Base-by-base conservation (phyloP, 2,888 invertebrate species). In the Creontiades dilutus region DNA sequence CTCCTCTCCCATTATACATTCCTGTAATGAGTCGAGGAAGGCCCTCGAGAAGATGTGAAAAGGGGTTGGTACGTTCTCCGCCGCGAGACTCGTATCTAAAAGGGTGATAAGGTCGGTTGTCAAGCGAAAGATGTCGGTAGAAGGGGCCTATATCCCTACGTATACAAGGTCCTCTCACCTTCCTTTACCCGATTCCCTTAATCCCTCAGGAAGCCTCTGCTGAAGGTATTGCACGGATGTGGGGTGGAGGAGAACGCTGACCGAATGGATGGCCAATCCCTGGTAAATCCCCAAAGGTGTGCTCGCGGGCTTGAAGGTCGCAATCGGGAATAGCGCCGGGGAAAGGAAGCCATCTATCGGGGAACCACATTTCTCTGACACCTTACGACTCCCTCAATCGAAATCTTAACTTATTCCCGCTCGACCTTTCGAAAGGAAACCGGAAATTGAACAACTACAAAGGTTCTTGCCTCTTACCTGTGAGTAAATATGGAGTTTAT, bases 41-140 rank as follows among this genome's bases (percentile, higher is more conserved):
- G 52, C 11, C 52, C 68, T 68, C 19, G 68, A 68, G 68, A 68
- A 68, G 68, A 9, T 12, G 68, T 68, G 68, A 68, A 68, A 27
- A 68, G 68, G 68, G 68, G 68, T 37, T 19, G 16, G 19, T 23
- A 23, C 68, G 23, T 12, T 4, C 52, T 52, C 3, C 52, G 12
- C 46, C 3, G 14, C 37, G 81, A 48, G 52, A 82, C 48, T 52
- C 27, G 48, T 82, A 52, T 82, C 52, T 82, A 82, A 82, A 27
- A 48, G 52, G 48, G 82, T 48, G 82, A 82, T 82, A 82, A 82
- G 82, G 82, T 81, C 46, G 19, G 81, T 82, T 82, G 82, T 82
- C 82, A 19, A 19, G 80, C 37, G 27, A 23, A 68, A 68, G 68
- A 68, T 68, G 68, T 23, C 68, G 68, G 37, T 37, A 37, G 37